Evolutionary conservation across 92 coral and sea anemone genomes (phyloP).

Genomic region (Zoanthus sansibaricus): DNA sequence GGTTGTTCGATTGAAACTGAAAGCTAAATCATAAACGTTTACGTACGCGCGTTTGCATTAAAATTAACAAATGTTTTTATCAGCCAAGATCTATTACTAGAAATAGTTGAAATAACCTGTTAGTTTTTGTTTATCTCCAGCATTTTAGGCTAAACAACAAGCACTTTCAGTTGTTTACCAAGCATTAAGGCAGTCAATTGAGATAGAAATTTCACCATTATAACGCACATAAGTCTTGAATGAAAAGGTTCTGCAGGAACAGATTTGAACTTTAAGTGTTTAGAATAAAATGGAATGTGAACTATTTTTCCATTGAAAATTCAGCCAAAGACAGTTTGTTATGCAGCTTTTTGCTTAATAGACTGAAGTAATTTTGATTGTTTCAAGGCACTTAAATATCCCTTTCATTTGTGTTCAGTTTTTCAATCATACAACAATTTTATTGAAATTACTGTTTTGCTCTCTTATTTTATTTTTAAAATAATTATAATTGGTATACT

Average conservation of each 20-base stretch:
- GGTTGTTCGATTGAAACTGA: neutral
- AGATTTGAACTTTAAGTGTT: neutral
- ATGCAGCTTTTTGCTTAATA: neutral
- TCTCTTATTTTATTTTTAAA: no score
- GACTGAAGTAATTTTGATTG: neutral
- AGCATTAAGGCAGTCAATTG: no score
- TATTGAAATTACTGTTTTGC: neutral
- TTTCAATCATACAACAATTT: neutral
- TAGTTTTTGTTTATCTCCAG: neutral
- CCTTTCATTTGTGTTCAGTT: no score
- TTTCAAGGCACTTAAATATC: neutral
- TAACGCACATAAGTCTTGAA: neutral
- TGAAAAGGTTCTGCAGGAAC: neutral
- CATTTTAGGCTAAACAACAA: neutral
- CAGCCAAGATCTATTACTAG: neutral
- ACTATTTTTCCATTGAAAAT: neutral
- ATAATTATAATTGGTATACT: neutral
- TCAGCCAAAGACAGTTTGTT: neutral
- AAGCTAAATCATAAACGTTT: no score
- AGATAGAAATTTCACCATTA: no score
- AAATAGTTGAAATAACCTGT: neutral
- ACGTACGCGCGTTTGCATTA: neutral
- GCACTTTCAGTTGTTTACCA: neutral
- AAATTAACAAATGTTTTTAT: neutral
- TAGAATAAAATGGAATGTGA: neutral